Base-by-base conservation (phyloP, 2,888 invertebrate genomes). In the Athalia cordata region DNA sequence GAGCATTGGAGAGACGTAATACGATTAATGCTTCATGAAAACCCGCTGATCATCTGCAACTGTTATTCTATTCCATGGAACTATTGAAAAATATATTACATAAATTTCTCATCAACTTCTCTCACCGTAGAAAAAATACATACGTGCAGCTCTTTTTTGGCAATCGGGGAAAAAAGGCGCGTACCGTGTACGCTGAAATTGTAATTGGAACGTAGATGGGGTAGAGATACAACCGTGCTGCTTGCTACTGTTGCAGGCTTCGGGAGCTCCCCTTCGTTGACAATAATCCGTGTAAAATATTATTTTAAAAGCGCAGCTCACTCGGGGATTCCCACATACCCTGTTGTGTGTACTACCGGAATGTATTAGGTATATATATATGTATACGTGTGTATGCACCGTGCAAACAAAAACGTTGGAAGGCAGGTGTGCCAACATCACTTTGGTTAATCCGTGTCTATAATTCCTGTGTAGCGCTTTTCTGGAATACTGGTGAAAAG, bases 251-350 rank as follows among this genome's bases (percentile, higher is more conserved):
- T 15, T 59, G 7, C 1, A 45, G 57, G 62, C 6, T 13, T 57
- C 70, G 52, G 55, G 11, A 55, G 4, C 55, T 59, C 45, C 47
- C 15, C 52, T 6, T 3, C 13, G 59, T 45, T 59, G 82, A 83
- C 84, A 85, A 86, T 86, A 87, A 88, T 87, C 86, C 84, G 81
- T 83, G 80, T 85, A 82, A 87, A 88, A 88, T 88, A 88, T 88
- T 88, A 86, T 88, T 87, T 86, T 82, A 83, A 85, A 86, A 83
- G 82, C 84, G 80, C 77, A 55, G 55, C 62, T 9, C 61, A 70
- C 45, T 70, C 70, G 52, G 70, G 57, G 62, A 68, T 3, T 47
- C 57, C 57, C 9, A 59, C 29, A n/a, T 55, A n/a, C 55, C 68
- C 68, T n/a, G 29, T 29, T 13, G 52, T 47, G 45, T 68, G 68